Base-by-base conservation (phyloP, 2,888 invertebrate species). In the Eledona agricola region DNA sequence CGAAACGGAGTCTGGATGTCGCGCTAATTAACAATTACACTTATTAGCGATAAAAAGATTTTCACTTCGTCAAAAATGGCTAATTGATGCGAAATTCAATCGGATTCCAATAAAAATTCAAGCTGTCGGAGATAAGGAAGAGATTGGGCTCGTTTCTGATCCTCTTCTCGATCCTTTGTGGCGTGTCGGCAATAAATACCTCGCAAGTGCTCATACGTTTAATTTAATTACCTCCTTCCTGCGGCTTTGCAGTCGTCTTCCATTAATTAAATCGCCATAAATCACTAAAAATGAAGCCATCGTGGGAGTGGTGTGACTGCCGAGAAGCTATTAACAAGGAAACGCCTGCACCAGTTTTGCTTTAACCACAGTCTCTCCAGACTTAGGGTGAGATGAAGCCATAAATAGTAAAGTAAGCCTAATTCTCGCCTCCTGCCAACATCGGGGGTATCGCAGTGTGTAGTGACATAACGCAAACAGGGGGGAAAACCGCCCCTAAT, bases 361-460 rank as follows among this genome's bases (percentile, higher is more conserved):
- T 38, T 37, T 38, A 22, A 23, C 29, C 38, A 6, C 45, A 34
- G 23, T 15, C 17, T 37, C 37, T 32, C 32, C 28, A 40, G 47
- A 38, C 37, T 23, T 28, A 15, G 19, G 17, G 47, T 43, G 47
- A 57, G 58, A 62, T 62, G 60, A 54, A 56, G 62, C 52, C 56
- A 63, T 65, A 63, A 65, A 65, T 65, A 64, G 51, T 59, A 58
- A 55, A 65, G 62, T 58, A 46, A 62, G 54, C 60, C 57, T 62
- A 62, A 63, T 62, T 60, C 58, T 32, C 26, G 42, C 32, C 42
- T 31, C 35, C 26, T 29, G 25, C 47, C n/a, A 40, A 53, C 35
- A 35, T n/a, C 17, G 17, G 19, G 42, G 47, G 49, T 47, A 53
- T 53, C 29, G 49, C 13, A 31, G 54, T 34, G 28, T 4, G 47